Conservation (phyloP, 2,888 invertebrate genomes). For the Drosophila macrospina region DNA sequence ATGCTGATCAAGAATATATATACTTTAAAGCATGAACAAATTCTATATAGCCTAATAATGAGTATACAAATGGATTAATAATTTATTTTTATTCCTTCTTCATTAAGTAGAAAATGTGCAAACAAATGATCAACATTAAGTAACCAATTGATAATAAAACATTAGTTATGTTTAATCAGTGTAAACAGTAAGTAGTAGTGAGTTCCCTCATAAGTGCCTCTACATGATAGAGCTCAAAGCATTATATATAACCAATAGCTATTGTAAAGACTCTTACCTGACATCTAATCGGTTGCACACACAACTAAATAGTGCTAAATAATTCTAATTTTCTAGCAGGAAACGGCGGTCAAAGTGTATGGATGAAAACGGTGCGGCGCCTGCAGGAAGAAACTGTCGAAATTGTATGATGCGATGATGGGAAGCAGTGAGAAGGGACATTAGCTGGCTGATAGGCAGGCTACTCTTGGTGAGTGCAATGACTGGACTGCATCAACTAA, state of each 20-base stretch:
- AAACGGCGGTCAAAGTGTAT: slow-evolving; percentile 64
- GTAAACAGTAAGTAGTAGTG: too few species aligned
- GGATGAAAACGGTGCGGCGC: slow-evolving; percentile 33
- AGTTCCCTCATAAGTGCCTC: not conserved
- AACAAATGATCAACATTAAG: too few species aligned
- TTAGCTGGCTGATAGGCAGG: slow-evolving; percentile 6
- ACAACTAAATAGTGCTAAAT: slow-evolving; percentile 52
- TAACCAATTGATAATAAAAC: too few species aligned
- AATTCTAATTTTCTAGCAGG: slow-evolving; percentile 70
- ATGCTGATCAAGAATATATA: too few species aligned
- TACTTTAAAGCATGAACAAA: too few species aligned
- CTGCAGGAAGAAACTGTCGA: slow-evolving; percentile 53
- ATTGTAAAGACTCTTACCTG: not conserved
- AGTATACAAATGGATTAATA: too few species aligned
- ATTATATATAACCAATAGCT: not conserved
- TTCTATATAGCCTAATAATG: too few species aligned
- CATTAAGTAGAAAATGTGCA: too few species aligned
- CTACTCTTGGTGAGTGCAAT: slow-evolving; percentile 12
- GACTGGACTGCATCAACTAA: slow-evolving; percentile 48
- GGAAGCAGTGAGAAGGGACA: slow-evolving; percentile 5
- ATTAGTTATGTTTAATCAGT: too few species aligned
- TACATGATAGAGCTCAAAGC: not conserved
- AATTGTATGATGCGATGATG: slow-evolving; percentile 10
- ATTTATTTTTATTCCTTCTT: too few species aligned
- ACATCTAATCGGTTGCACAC: slow-evolving; percentile 30